phyloP scores from a whole-genome alignment of 2,797 vertebrate species.

The Ctenopoma multispine region DNA sequence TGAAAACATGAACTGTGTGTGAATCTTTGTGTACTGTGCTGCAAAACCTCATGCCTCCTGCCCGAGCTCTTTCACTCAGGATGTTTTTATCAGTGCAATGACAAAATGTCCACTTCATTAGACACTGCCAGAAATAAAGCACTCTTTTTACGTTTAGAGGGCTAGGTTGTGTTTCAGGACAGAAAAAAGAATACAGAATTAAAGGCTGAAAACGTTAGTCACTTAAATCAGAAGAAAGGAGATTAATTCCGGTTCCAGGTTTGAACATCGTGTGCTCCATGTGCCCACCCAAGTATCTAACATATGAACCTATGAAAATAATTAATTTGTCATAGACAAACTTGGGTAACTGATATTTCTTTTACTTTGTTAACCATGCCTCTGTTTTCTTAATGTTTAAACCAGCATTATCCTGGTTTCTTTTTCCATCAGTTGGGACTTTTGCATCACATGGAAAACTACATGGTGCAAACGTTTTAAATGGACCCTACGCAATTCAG shows the following conservation, averaged over 20 bases:
- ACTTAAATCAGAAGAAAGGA: not conserved
- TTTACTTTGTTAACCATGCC: constrained; percentile 7
- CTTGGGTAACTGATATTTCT: not conserved
- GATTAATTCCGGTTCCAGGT: not conserved
- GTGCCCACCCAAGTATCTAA: not conserved
- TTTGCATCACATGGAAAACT: not conserved
- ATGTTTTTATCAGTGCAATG: not conserved
- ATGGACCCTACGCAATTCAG: not conserved
- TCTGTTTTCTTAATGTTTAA: not conserved
- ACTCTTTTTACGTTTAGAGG: not conserved
- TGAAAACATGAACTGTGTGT: not conserved
- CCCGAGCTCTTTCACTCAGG: not conserved
- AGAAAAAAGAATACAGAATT: not conserved
- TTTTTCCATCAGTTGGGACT: not conserved
- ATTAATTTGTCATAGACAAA: no score
- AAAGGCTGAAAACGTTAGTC: not conserved
- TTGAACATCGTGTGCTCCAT: not conserved
- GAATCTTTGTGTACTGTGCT: no score
- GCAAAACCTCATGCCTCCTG: not conserved
- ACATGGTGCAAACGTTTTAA: not conserved
- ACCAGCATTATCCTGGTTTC: not conserved
- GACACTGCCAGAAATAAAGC: not conserved
- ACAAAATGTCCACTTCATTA: not conserved
- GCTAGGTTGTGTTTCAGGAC: not conserved
- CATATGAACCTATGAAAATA: no score